Percentiles rank a stretch among this genome's conserved stretches.
Evolutionary conservation across 2,888 invertebrate species (phyloP).

Genomic region (Xestobium rufovillosum): DNA sequence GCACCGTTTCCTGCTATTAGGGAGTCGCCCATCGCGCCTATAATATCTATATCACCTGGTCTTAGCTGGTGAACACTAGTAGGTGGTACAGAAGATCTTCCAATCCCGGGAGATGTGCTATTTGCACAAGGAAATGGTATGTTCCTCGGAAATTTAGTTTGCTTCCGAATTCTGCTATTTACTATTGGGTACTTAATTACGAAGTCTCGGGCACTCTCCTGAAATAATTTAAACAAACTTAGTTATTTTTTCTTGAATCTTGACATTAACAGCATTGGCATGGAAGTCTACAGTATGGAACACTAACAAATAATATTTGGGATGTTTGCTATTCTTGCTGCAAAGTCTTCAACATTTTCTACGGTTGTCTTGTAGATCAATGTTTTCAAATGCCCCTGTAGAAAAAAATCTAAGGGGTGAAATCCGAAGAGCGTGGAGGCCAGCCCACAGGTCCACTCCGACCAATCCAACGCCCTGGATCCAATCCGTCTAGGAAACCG

Average conservation of each 20-base stretch:
- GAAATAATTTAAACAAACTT: constrained; percentile 6
- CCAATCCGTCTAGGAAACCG: no score
- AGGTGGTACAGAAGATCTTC: constrained; percentile 44
- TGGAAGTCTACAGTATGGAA: no score
- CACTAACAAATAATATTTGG: no score
- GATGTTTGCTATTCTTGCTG: no score
- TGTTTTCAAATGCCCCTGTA: no score
- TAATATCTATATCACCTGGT: constrained; percentile 64
- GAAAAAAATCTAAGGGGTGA: no score
- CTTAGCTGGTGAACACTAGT: constrained; percentile 59
- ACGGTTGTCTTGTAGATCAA: no score
- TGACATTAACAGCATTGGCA: not conserved
- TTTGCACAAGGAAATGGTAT: constrained; percentile 55
- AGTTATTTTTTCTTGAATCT: not conserved
- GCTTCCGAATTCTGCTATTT: constrained; percentile 46
- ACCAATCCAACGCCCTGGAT: no score
- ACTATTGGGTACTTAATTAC: constrained; percentile 46
- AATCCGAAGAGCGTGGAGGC: no score
- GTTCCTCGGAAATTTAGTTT: constrained; percentile 45
- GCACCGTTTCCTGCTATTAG: constrained; percentile 67
- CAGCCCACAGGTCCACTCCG: no score
- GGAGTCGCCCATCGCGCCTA: constrained; percentile 66
- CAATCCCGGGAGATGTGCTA: constrained; percentile 30
- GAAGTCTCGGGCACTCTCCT: constrained; percentile 30
- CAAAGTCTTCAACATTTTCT: no score